phyloP scores from a whole-genome alignment of 2,888 invertebrate species.

The Lithophane socia region DNA sequence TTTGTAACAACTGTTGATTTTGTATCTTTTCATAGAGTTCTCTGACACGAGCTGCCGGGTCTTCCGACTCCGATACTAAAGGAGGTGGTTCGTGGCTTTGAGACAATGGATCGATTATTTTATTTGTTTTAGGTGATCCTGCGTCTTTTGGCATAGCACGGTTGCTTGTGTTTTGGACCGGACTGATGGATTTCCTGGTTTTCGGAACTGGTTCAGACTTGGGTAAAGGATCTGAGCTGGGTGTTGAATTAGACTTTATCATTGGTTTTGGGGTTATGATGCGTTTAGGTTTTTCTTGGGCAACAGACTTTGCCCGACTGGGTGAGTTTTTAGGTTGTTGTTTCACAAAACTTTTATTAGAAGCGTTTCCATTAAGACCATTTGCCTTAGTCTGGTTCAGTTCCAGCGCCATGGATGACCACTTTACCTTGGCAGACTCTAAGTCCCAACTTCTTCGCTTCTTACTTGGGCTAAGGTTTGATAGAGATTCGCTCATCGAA shows the following conservation, averaged over 20 bases:
- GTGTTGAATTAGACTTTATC: conserved; percentile 51
- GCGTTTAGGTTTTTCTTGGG: conserved; percentile 69
- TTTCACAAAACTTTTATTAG: conserved; percentile 59
- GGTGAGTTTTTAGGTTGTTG: conserved; percentile 65
- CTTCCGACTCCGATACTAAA: conserved; percentile 74
- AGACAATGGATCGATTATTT: conserved; percentile 30
- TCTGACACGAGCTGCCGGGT: conserved; percentile 81
- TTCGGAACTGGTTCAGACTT: conserved; percentile 60
- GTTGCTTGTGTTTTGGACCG: conserved; percentile 67
- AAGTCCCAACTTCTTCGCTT: conserved; percentile 88
- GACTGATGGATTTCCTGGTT: conserved; percentile 70
- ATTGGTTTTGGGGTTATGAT: conserved; percentile 66
- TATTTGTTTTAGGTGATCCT: conserved; percentile 47
- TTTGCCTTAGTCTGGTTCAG: conserved; percentile 74
- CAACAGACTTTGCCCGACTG: conserved; percentile 69
- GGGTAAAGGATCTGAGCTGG: conserved; percentile 71
- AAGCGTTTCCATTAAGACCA: conserved; percentile 43
- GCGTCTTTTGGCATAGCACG: conserved; percentile 68
- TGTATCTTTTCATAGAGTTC: conserved; percentile 90
- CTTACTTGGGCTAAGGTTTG: conserved; percentile 79
- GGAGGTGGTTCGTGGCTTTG: conserved; percentile 47
- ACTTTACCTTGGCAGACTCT: conserved; percentile 87
- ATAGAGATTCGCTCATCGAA: conserved; percentile 88
- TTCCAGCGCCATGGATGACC: conserved; percentile 88
- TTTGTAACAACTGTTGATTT: conserved; percentile 92